A percentile compares a stretch with the other conserved stretches of the same genome.
Conservation (phyloP, 2,888 invertebrate species). For the Oscheius onirici region DNA sequence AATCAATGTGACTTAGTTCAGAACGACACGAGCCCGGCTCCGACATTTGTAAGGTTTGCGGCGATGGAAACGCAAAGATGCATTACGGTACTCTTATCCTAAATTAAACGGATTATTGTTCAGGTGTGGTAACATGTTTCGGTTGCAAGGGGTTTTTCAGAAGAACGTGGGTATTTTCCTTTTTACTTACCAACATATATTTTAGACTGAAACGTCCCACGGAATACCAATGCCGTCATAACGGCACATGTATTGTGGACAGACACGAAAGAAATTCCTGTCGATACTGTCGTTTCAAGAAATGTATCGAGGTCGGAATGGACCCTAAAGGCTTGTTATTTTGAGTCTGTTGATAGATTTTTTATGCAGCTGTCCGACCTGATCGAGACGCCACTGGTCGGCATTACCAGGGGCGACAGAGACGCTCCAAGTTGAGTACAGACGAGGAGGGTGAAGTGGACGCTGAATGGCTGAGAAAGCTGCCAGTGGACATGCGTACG, state of each 20-base stretch:
- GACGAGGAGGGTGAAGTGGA: slow-evolving; percentile 58
- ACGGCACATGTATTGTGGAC: slow-evolving; percentile 66
- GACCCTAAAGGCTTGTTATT: slow-evolving; percentile 59
- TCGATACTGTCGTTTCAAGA: slow-evolving; percentile 69
- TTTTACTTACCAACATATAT: not conserved
- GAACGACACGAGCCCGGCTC: slow-evolving; percentile 6
- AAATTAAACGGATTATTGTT: not conserved
- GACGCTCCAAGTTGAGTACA: slow-evolving; percentile 46
- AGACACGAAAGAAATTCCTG: slow-evolving; percentile 59
- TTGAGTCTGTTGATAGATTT: not conserved
- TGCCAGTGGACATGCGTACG: slow-evolving; percentile 70
- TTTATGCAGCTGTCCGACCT: slow-evolving; percentile 65
- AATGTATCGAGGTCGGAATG: slow-evolving; percentile 70
- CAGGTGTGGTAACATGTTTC: slow-evolving; percentile 67
- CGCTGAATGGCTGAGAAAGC: slow-evolving; percentile 68
- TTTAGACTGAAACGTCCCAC: slow-evolving; percentile 66
- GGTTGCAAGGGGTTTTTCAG: slow-evolving; percentile 64
- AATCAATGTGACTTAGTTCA: slow-evolving; percentile 4
- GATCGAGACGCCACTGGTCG: slow-evolving; percentile 70
- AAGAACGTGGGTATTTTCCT: slow-evolving; percentile 41
- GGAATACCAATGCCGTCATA: slow-evolving; percentile 69
- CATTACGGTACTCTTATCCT: slow-evolving; percentile 58
- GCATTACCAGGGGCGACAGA: slow-evolving; percentile 54
- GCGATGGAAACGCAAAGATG: slow-evolving; percentile 69
- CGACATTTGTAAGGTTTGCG: slow-evolving; percentile 69